Evolutionary conservation across 2,113 vertebrate species (phyloP).

Genomic region (Ranitomeya imitator): DNA sequence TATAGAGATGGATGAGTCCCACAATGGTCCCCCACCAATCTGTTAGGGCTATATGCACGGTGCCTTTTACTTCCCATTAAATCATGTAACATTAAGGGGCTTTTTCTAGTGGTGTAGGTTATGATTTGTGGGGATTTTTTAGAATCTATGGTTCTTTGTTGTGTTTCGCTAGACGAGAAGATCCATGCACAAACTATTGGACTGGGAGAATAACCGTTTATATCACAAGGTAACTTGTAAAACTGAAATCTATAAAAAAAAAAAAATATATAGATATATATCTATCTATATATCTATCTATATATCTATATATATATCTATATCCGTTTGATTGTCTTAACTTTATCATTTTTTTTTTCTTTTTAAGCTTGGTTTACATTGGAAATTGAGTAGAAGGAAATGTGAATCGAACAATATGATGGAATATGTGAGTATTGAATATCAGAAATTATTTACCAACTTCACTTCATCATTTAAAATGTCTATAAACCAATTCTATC

Average conservation of each 20-base stretch:
- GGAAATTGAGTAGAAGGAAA: slow-evolving; percentile 98
- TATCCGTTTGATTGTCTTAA: background rate
- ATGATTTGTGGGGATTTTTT: background rate
- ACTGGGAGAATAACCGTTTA: slow-evolving; percentile 98
- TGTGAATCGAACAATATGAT: slow-evolving; percentile 99
- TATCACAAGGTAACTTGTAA: slow-evolving; percentile 92
- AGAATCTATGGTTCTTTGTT: slow-evolving; percentile 15
- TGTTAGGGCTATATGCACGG: background rate
- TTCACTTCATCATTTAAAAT: too few relatives aligned
- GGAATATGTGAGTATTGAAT: slow-evolving; percentile 84
- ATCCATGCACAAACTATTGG: slow-evolving; percentile 96
- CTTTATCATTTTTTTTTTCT: slow-evolving; percentile 38
- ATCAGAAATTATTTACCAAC: background rate
- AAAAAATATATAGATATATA: background rate
- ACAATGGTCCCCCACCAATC: background rate
- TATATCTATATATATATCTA: background rate
- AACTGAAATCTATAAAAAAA: background rate
- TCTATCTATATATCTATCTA: background rate
- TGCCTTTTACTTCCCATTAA: background rate
- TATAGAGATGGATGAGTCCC: background rate
- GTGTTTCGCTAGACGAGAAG: slow-evolving; percentile 86
- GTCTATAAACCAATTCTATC: too few relatives aligned
- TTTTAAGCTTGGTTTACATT: slow-evolving; percentile 94
- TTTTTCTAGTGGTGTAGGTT: background rate
- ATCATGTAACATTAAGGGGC: background rate